Evolutionary conservation across 2,113 vertebrate genomes (phyloP).

Genomic region (Pedetes capensis): DNA sequence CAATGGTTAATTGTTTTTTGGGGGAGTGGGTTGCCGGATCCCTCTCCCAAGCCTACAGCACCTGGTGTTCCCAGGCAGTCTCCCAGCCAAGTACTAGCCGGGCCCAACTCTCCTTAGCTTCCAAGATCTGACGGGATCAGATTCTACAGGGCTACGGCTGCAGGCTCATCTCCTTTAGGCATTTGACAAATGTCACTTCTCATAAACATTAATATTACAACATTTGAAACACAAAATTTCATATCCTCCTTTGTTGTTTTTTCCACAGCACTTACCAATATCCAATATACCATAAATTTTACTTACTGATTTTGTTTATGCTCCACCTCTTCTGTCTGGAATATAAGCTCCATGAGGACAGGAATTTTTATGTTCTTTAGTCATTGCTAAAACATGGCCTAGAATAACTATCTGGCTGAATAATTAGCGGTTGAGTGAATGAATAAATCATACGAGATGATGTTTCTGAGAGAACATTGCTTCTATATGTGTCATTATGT

Average conservation of each 20-base stretch:
- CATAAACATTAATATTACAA: background rate
- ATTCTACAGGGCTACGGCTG: too few relatives aligned
- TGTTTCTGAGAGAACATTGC: background rate
- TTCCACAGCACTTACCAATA: background rate
- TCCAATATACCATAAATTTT: background rate
- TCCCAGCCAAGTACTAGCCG: too few relatives aligned
- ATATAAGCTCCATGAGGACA: background rate
- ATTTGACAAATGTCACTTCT: constrained; percentile 1
- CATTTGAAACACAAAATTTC: background rate
- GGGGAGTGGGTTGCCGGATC: too few relatives aligned
- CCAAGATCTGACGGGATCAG: too few relatives aligned
- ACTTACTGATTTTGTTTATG: background rate
- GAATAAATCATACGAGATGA: background rate
- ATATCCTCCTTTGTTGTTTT: background rate
- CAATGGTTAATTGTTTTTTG: too few relatives aligned
- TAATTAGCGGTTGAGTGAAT: background rate
- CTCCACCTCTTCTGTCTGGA: background rate
- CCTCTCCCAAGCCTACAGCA: too few relatives aligned
- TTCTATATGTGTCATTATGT: background rate
- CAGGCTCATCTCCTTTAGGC: background rate
- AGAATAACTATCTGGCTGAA: background rate
- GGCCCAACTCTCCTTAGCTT: too few relatives aligned
- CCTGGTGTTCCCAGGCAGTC: too few relatives aligned
- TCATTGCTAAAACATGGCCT: background rate
- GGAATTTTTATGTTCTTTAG: background rate